Base-by-base conservation (phyloP, 1,140 invertebrate species). In the Caenorhabditis inopinata region DNA sequence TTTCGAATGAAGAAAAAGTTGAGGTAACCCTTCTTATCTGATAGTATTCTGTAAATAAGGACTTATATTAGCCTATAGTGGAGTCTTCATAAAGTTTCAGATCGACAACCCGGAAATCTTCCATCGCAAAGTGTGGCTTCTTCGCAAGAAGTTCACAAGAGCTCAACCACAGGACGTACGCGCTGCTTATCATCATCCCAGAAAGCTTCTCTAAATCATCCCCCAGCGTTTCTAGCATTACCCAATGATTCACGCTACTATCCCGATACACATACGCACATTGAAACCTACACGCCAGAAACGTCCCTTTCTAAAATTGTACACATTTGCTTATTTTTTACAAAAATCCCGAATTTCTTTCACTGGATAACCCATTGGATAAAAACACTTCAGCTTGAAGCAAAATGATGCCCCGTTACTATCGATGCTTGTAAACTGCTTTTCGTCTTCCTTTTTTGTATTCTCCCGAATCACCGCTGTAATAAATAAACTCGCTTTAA, bases 331-430 rank as follows among this genome's bases (percentile, higher is more conserved):
- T 38, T 27, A 29, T 68, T 21, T 38, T 9, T 9, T 38, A 68
- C n/a, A n/a, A n/a, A 32, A 68, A 68, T 68, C 58, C 58, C 58
- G 38, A 12, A 11, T 42, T 18, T 68, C 58, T 68, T 68, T 68
- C 48, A n/a, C 6, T 42, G 5, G 6, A 14, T 14, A 5, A 42
- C n/a, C n/a, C n/a, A n/a, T n/a, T n/a, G n/a, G n/a, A n/a, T n/a
- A 51, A 53, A 25, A 12, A 14, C 18, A 53, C 49, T 48, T 48
- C 9, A 7, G n/a, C n/a, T 48, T 48, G n/a, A n/a, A n/a, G n/a
- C 47, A 16, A 48, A 21, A 48, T 7, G 7, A 48, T 7, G 9
- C 47, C 7, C 47, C n/a, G 47, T 51, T 51, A n/a, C n/a, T n/a
- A n/a, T n/a, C n/a, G n/a, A n/a, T n/a, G n/a, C n/a, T 51, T 51